These are phyloP conservation scores for Tachysurus fulvidraco DNA, from an alignment of 2,113 vertebrate genomes.

Conservation along the genomic window DNA sequence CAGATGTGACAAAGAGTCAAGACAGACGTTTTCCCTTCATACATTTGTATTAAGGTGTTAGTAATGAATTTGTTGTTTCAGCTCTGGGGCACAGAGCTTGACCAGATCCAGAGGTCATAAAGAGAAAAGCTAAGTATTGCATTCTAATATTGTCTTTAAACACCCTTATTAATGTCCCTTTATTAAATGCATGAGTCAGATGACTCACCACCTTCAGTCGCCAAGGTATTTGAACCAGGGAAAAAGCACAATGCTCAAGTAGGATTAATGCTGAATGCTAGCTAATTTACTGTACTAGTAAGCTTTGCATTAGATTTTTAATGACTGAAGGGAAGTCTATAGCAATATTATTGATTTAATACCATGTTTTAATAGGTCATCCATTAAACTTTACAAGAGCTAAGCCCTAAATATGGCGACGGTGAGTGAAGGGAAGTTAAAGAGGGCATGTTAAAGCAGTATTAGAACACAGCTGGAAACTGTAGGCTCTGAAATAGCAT, in stretches of 20 bases:
- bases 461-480: conserved; percentile 45
- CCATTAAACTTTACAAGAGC: not conserved
- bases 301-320: not conserved
- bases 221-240: not conserved
- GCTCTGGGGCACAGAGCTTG: conserved; percentile 52
- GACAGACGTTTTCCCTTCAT: conserved; percentile 56
- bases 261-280: not conserved
- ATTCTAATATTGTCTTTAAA: conserved; percentile 25
- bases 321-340: not conserved
- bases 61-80: conserved; percentile 9
- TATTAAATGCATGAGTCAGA: not conserved
- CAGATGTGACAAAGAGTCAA: conserved; percentile 60
- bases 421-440: conserved; percentile 17
- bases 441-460: conserved; percentile 9
- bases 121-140: conserved; percentile 40
- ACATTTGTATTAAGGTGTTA: conserved; percentile 20
- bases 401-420: not conserved
- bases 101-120: conserved; percentile 16
- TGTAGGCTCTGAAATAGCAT: conserved; percentile 62
- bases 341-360: not conserved
- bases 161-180: not conserved
- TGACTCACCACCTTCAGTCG: not conserved
- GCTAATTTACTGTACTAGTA: not conserved
- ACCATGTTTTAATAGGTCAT: not conserved
- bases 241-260: not conserved